Percentiles rank a stretch among this genome's conserved stretches.
These are phyloP conservation scores for Tribolium freemani DNA, from an alignment of 2,888 invertebrate genomes.

Conservation along the genomic window DNA sequence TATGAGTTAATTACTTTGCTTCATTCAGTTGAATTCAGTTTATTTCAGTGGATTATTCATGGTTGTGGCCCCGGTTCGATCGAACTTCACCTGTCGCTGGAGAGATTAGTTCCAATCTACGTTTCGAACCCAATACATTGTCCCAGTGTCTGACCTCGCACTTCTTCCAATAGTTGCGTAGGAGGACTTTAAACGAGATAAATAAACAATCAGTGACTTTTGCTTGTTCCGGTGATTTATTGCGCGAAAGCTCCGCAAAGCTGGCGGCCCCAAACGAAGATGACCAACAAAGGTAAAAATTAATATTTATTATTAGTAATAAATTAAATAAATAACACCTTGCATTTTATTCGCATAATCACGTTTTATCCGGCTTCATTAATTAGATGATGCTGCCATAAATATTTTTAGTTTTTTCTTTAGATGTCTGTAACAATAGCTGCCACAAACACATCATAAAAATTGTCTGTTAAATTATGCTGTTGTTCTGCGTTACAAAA, in stretches of 20 bases:
- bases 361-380: neutral
- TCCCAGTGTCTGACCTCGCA: conserved; percentile 29
- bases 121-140: conserved; percentile 33
- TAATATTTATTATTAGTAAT: neutral
- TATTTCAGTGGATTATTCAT: conserved; percentile 41
- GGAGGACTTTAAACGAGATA: conserved; percentile 2
- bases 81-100: conserved; percentile 42
- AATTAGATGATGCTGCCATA: neutral
- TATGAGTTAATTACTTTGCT: conserved; percentile 14
- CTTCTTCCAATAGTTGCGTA: conserved; percentile 6
- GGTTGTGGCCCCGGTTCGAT: conserved; percentile 30
- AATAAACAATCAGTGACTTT: conserved; percentile 17
- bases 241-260: neutral
- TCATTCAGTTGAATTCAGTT: conserved; percentile 30
- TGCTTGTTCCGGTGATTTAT: neutral
- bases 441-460: neutral
- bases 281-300: conserved; percentile 19
- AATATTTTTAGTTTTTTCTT: neutral
- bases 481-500: too few species aligned
- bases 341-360: neutral
- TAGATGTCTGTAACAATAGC: neutral
- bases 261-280: conserved; percentile 24
- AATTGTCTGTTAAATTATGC: neutral
- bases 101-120: conserved; percentile 40
- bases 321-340: neutral